phyloP scores from a whole-genome alignment of 2,888 invertebrate species.

The Petrolisthes manimaculis region DNA sequence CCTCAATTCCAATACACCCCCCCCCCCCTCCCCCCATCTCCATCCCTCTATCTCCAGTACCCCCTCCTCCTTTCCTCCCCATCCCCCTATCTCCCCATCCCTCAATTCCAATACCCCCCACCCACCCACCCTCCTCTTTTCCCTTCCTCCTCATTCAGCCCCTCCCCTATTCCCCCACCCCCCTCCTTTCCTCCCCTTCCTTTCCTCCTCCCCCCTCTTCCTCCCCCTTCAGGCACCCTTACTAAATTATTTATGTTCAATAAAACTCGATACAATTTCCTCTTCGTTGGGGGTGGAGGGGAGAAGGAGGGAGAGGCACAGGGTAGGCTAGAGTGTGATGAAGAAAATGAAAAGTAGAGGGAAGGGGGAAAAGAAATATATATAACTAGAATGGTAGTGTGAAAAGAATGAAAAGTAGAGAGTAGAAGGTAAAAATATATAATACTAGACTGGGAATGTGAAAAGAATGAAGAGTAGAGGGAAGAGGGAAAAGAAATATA shows the following conservation, averaged over 20 bases:
- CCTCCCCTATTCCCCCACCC: no score
- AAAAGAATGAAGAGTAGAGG: background rate
- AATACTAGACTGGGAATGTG: background rate
- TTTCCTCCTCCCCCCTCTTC: no score
- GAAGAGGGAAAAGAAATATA: background rate
- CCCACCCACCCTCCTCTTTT: no score
- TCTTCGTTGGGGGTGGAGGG: background rate
- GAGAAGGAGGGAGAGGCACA: background rate
- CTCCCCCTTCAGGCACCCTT: no score
- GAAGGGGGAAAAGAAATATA: background rate
- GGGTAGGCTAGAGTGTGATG: background rate
- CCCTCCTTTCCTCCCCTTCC: no score
- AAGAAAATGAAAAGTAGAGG: background rate
- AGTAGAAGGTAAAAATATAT: background rate
- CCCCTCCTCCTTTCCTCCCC: no score
- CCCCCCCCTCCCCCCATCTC: no score
- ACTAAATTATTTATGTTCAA: background rate
- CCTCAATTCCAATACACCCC: no score
- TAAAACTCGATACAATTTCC: background rate
- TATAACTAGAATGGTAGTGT: background rate
- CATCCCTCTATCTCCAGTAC: no score
- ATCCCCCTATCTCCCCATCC: no score
- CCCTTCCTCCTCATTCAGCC: no score
- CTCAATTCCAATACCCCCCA: no score
- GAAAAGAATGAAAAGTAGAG: background rate